phyloP scores from a whole-genome alignment of 2,888 invertebrate genomes.

The Cheilosia variabilis region DNA sequence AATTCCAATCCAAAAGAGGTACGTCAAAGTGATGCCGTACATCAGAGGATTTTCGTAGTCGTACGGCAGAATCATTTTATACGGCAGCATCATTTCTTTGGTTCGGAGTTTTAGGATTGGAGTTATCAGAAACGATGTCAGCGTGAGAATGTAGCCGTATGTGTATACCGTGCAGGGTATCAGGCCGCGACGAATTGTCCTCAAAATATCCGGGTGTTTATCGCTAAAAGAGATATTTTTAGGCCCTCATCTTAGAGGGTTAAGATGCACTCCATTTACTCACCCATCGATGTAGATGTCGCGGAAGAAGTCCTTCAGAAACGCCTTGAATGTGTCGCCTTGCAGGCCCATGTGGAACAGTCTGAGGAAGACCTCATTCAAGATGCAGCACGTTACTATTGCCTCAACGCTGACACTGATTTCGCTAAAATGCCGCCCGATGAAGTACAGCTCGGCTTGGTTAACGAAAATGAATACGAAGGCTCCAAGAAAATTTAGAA shows the following conservation, averaged over 20 bases:
- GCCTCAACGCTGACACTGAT: slow-evolving; percentile 79
- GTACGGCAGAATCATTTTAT: slow-evolving; percentile 78
- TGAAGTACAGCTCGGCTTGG: slow-evolving; percentile 78
- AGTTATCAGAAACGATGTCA: slow-evolving; percentile 76
- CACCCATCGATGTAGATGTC: slow-evolving; percentile 78
- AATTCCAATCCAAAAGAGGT: slow-evolving; percentile 77
- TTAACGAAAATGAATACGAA: slow-evolving; percentile 76
- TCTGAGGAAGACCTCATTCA: slow-evolving; percentile 78
- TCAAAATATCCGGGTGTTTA: slow-evolving; percentile 65
- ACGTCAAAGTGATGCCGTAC: slow-evolving; percentile 77
- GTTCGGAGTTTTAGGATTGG: slow-evolving; percentile 77
- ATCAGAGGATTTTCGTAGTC: slow-evolving; percentile 76
- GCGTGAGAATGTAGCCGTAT: slow-evolving; percentile 77
- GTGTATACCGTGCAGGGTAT: slow-evolving; percentile 77
- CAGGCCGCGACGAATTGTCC: slow-evolving; percentile 77
- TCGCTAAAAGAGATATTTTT: slow-evolving; percentile 47
- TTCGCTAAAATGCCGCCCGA: slow-evolving; percentile 76
- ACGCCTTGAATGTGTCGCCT: slow-evolving; percentile 75
- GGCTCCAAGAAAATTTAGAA: slow-evolving; percentile 45
- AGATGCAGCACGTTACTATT: slow-evolving; percentile 77
- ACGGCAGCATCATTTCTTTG: slow-evolving; percentile 78
- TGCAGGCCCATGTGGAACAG: slow-evolving; percentile 77
- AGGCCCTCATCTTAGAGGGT: no score
- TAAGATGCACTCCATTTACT: slow-evolving; percentile 15
- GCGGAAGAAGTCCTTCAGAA: slow-evolving; percentile 78